Evolutionary conservation across 2,888 invertebrate genomes (phyloP).

Genomic region (Chaetogeoica ovagalla): DNA sequence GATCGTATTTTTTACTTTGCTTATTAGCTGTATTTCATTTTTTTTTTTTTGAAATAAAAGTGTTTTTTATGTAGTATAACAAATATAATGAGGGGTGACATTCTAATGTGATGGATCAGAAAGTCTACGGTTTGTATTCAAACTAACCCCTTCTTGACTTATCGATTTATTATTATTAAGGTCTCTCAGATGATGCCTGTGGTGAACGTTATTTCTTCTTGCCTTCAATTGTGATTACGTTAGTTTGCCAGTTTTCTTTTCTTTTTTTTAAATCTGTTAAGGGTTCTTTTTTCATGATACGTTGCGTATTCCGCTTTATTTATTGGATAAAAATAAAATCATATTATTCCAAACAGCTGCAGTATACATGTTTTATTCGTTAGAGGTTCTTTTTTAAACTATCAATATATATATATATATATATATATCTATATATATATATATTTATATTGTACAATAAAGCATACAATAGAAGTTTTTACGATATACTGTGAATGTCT

Average conservation of each 20-base stretch:
- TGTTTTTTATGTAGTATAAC: background rate
- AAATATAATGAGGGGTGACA: slow-evolving; percentile 28
- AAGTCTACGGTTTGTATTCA: slow-evolving; percentile 10
- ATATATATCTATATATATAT: background rate
- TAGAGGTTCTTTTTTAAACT: background rate
- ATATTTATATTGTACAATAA: background rate
- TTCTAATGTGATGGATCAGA: slow-evolving; percentile 33
- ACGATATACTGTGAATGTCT: background rate
- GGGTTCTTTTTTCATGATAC: background rate
- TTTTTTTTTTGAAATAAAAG: background rate
- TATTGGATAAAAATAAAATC: slow-evolving; percentile 30
- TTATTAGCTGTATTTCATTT: background rate
- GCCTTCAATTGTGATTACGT: slow-evolving; percentile 32
- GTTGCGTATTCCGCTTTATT: slow-evolving; percentile 1
- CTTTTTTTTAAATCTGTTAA: background rate
- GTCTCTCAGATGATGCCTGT: slow-evolving; percentile 12
- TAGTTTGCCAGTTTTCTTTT: slow-evolving; percentile 21
- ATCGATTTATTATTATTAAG: slow-evolving; percentile 36
- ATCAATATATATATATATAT: background rate
- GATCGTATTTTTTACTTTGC: slow-evolving; percentile 9
- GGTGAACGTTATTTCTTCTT: slow-evolving; percentile 26
- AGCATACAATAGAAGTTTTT: background rate
- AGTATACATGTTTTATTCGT: background rate
- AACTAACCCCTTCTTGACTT: slow-evolving; percentile 31
- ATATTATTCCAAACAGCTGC: background rate